A percentile compares a stretch with the other conserved stretches of the same genome.
These are phyloP conservation scores for Podiceps cristatus DNA, from an alignment of 2,113 vertebrate genomes.

Conservation along the genomic window DNA sequence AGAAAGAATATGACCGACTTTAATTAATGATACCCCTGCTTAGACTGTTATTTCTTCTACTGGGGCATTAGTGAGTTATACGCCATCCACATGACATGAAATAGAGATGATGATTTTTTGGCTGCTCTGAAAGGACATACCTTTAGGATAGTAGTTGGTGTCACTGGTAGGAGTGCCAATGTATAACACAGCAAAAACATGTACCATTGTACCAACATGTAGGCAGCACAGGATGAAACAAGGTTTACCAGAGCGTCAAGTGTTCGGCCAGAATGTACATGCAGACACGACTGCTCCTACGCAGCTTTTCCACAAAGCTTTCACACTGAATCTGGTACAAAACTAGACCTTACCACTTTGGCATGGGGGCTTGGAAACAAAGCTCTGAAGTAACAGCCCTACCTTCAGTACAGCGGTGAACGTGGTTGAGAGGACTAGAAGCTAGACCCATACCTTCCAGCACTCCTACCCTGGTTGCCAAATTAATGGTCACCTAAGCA, in stretches of 20 bases:
- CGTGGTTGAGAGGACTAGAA: not conserved
- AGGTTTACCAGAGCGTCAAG: not conserved
- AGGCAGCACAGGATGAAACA: not conserved
- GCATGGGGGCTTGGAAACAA: not conserved
- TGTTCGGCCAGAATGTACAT: fast-evolving
- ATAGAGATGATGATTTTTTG: not conserved
- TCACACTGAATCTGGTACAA: not conserved
- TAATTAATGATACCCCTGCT: not conserved
- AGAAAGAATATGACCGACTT: not conserved
- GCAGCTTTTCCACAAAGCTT: not conserved
- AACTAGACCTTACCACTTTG: not conserved
- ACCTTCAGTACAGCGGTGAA: fast-evolving
- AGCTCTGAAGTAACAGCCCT: not conserved
- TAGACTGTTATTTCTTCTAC: not conserved
- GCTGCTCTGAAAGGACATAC: not conserved
- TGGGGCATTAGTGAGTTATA: not conserved
- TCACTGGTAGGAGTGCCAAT: not conserved
- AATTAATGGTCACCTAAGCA: fast-evolving
- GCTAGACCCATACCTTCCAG: not conserved
- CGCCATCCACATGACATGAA: not conserved
- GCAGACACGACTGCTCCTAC: not conserved
- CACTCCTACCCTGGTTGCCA: not conserved
- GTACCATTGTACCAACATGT: not conserved
- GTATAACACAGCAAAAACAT: not conserved
- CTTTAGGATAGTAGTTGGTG: not conserved